Base-by-base conservation (phyloP, 2,797 vertebrate species). In the Spinus pinus region DNA sequence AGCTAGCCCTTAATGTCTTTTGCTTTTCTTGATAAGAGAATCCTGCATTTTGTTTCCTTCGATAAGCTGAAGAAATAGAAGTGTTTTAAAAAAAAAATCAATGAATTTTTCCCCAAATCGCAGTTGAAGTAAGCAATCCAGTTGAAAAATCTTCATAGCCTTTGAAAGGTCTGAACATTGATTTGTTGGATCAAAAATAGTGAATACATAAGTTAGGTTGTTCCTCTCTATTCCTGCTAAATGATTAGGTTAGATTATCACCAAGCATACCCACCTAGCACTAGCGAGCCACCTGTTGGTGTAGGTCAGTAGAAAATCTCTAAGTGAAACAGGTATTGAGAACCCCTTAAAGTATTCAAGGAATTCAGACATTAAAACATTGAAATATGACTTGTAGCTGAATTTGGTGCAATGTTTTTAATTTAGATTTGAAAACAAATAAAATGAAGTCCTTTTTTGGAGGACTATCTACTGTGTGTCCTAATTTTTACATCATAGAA, bases 391-490 rank as follows among this genome's bases (percentile, higher is more conserved):
- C 3, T 46, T 73, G 31, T 54, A 62, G 21, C 8, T 78, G 21
- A 74, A 72, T 46, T 80, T 84, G 22, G 6, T 72, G 24, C 20
- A 42, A 57, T 41, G 7, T 4, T 61, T 88, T 81, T 41, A 2
- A 8, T 54, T 91, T 39, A 80, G 28, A 65, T 65, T 65, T n/a
- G 3, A 30, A 62, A 47, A 27, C 17, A 58, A n/a, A 19, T 24
- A 10, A 14, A 22, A 22, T 31, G 0, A 13, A 17, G 1, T 1
- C 0, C 2, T 47, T 80, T 80, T 72, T 73, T 31, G 7, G 6
- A 62, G 49, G 28, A 30, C 39, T 70, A 24, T 69, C 21, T 83
- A 23, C 11, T 70, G 4, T 3, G 1, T 66, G 12, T 42, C 35
- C 46, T 81, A 2, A 17, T 9, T 88, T 60, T 74, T 37, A 12